Evolutionary conservation across 2,888 invertebrate species (phyloP).

Genomic region (Campopleginae sp.): DNA sequence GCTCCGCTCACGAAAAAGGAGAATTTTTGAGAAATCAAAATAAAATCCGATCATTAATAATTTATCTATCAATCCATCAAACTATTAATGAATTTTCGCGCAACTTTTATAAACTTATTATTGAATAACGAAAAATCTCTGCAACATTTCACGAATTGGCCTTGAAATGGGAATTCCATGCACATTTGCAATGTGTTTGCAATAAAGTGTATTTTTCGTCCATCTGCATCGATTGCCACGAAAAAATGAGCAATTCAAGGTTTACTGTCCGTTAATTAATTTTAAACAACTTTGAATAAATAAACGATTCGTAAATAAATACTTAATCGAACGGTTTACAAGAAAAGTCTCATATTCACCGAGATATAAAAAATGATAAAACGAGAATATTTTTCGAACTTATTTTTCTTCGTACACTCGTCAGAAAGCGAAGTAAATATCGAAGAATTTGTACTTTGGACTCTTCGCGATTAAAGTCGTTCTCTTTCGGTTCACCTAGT

Average conservation of each 20-base stretch:
- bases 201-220: not conserved
- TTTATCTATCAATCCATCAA: too few species aligned
- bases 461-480: conserved; percentile 39
- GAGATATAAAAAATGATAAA: not conserved
- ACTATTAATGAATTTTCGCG: too few species aligned
- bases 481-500: conserved; percentile 14
- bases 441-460: conserved; percentile 45
- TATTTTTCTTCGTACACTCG: not conserved
- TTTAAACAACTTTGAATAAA: not conserved
- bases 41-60: too few species aligned
- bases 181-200: not conserved
- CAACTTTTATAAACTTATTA: not conserved
- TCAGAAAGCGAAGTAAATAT: conserved; percentile 1
- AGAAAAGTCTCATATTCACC: not conserved
- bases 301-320: not conserved
- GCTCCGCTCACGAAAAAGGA: too few species aligned
- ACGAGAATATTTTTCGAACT: not conserved
- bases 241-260: not conserved
- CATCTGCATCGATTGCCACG: not conserved
- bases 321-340: not conserved
- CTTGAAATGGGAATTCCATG: not conserved
- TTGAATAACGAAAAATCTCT: not conserved
- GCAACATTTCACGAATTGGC: not conserved
- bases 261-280: not conserved
- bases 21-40: too few species aligned